phyloP scores from a whole-genome alignment of 2,888 invertebrate species.

The Aelia acuminata region DNA sequence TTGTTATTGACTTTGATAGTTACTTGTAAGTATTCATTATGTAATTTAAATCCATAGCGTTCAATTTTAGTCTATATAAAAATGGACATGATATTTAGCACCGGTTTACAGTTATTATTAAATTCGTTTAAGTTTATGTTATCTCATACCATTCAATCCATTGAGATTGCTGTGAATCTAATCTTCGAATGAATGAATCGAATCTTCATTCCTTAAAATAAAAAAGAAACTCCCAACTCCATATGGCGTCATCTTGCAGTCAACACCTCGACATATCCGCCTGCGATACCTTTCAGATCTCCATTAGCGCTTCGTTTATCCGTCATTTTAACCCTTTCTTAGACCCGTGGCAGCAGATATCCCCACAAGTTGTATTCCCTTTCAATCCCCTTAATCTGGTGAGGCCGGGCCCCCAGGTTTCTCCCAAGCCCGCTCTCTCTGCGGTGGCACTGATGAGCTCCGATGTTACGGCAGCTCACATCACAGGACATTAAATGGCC shows the following conservation, averaged over 20 bases:
- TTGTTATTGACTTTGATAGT: too few relatives aligned
- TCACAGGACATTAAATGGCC: not conserved
- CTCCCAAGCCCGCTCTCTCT: not conserved
- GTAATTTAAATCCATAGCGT: too few relatives aligned
- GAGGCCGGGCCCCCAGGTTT: not conserved
- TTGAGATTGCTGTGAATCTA: too few relatives aligned
- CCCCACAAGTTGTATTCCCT: not conserved
- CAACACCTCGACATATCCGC: not conserved
- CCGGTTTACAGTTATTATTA: too few relatives aligned
- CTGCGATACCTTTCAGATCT: not conserved
- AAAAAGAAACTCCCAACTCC: too few relatives aligned
- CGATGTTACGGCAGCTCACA: not conserved
- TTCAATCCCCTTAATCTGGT: not conserved
- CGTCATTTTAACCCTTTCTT: not conserved
- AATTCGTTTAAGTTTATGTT: too few relatives aligned
- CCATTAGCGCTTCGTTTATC: not conserved
- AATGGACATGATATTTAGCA: too few relatives aligned
- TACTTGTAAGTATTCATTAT: too few relatives aligned
- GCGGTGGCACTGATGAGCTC: not conserved
- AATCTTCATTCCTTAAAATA: too few relatives aligned
- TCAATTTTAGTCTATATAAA: too few relatives aligned
- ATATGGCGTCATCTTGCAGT: not conserved
- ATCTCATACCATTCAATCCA: too few relatives aligned
- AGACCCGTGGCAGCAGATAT: not conserved
- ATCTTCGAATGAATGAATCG: too few relatives aligned